These are phyloP conservation scores for Cricetomys ansorgei DNA, from an alignment of 2,113 vertebrate genomes.

Conservation along the genomic window DNA sequence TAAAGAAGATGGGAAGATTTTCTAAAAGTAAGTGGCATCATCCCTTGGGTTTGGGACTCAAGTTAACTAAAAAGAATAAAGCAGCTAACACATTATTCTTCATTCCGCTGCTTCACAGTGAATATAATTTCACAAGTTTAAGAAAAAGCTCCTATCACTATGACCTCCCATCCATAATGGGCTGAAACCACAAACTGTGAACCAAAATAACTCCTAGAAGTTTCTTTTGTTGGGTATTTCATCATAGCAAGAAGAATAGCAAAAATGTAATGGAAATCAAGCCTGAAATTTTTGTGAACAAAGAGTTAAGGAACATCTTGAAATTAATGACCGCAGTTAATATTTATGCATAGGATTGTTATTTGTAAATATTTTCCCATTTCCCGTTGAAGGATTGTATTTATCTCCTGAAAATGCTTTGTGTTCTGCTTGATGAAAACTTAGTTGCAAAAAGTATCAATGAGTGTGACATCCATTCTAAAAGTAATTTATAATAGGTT, in stretches of 20 bases:
- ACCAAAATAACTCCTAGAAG: not conserved
- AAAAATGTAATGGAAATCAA: not conserved
- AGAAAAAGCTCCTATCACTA: too few relatives aligned
- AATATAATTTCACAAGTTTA: not conserved
- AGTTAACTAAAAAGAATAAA: not conserved
- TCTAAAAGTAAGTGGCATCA: not conserved
- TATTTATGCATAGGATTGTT: not conserved
- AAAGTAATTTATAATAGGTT: conserved; percentile 38
- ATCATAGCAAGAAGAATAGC: not conserved
- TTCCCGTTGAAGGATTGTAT: not conserved
- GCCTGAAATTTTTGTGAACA: not conserved
- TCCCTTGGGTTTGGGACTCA: too few relatives aligned
- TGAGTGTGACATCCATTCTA: not conserved
- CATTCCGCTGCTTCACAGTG: not conserved
- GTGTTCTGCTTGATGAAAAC: not conserved
- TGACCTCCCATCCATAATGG: not conserved
- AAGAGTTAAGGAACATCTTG: not conserved
- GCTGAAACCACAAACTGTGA: not conserved
- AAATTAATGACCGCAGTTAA: not conserved
- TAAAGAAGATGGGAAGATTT: not conserved
- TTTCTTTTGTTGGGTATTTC: not conserved
- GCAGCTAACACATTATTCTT: too few relatives aligned
- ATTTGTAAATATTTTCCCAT: not conserved
- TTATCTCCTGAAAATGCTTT: not conserved
- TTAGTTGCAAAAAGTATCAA: not conserved